Percentiles rank a stretch among this genome's conserved stretches.
phyloP scores from a whole-genome alignment of 2,113 vertebrate species.

The Channa maculata region DNA sequence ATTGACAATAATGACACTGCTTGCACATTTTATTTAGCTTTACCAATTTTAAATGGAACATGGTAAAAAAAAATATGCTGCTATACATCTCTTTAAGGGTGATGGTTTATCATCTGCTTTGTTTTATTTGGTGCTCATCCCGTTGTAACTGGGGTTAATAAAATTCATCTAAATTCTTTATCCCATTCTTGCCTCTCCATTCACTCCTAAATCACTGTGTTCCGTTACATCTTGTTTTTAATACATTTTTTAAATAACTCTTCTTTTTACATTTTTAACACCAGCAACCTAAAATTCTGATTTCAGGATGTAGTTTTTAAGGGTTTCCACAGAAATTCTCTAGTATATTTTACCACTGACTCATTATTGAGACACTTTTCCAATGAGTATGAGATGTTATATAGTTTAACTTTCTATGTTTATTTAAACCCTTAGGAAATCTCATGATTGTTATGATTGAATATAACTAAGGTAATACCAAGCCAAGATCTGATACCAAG shows the following conservation, averaged over 20 bases:
- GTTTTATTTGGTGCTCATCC: neutral
- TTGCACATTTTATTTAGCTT: neutral
- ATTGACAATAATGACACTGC: constrained; percentile 1
- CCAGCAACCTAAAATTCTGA: too few species aligned
- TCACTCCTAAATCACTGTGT: neutral
- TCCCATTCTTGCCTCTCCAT: neutral
- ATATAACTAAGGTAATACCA: too few species aligned
- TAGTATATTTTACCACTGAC: neutral
- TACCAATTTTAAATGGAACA: neutral
- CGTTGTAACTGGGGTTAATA: neutral
- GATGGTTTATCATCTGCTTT: neutral
- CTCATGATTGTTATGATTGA: neutral
- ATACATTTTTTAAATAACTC: neutral
- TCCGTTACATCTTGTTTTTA: neutral
- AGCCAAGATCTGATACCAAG: too few species aligned
- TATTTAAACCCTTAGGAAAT: neutral
- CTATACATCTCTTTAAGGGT: neutral
- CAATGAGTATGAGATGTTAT: too few species aligned
- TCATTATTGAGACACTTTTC: too few species aligned
- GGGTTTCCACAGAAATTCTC: neutral
- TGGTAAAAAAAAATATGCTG: neutral
- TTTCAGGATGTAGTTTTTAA: neutral
- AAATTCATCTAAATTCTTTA: neutral
- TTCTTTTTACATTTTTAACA: too few species aligned
- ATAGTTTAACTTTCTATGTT: neutral